Evolutionary conservation across 2,797 vertebrate genomes (phyloP), one percentile per base, ranked within the genome.

Genomic region (Calcarius lapponicus): DNA sequence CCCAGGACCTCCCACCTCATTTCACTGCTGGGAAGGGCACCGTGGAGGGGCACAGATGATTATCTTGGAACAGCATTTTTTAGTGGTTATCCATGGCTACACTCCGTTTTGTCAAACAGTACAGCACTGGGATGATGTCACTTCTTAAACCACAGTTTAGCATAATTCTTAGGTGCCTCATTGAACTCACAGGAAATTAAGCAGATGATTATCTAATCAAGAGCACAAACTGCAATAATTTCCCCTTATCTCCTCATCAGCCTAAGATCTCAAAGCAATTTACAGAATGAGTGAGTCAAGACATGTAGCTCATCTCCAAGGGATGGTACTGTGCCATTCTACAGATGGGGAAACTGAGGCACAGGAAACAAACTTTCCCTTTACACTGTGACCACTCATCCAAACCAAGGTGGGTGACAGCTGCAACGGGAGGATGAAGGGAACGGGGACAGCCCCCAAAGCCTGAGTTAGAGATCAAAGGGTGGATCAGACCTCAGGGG

Each of bases 161-260:
- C 83, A 95, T 95, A 95, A 94, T 92, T 96, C 88, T 93, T 75
- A 71, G 94, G 95, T 94, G 71, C 78, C 91, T 93, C 94, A 90
- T 67, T 94, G 95, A 96, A 91, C 94, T 95, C 92, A 80, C 95
- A 96, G 95, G 95, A 96, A 97, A 93, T 96, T 94, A 97, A 96
- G 91, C 80, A 94, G 96, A 96, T 96, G 80, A 97, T 95, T 95
- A 96, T 96, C 94, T 96, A 95, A 97, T 97, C 95, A 95, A 92
- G 80, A 93, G 71, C 78, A 87, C 80, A 91, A 96, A 95, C 93
- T 95, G 86, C 94, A 96, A 96, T 93, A 90, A 96, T 94, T 97
- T 95, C 81, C 60, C 80, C 95, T 96, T 97, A 95, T 96, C 95
- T 92, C 42, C 85, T 90, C 74, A 90, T 96, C 96, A 92, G 74